Conservation (phyloP, 2,113 vertebrate species). For the Neodontobutis hainanensis region DNA sequence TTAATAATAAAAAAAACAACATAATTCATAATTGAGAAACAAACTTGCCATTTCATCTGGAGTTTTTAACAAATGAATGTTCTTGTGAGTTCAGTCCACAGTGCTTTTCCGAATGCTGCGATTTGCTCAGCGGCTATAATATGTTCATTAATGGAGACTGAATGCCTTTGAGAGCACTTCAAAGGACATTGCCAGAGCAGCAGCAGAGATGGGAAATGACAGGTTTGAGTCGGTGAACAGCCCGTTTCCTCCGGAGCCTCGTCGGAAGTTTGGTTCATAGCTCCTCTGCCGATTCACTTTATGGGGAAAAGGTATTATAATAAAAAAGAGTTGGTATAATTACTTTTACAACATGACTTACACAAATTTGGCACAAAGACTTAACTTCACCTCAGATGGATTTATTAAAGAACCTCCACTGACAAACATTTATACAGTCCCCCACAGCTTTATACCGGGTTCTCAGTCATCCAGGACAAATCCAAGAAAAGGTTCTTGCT, state of each 20-base stretch:
- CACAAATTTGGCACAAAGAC: not conserved
- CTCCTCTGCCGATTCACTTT: constrained; percentile 28
- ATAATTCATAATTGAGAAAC: not conserved
- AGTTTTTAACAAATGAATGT: constrained; percentile 36
- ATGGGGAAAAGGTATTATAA: constrained; percentile 14
- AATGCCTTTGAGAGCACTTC: constrained; percentile 53
- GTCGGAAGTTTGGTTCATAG: constrained; percentile 35
- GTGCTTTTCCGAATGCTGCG: not conserved
- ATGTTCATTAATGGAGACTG: constrained; percentile 57
- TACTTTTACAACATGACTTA: constrained; percentile 12
- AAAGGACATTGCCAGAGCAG: constrained; percentile 44
- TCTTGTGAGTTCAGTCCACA: constrained; percentile 21
- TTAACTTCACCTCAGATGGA: not conserved
- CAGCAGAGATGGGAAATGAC: constrained; percentile 46
- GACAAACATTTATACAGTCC: too few species aligned
- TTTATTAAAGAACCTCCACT: constrained; percentile 18
- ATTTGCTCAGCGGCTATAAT: constrained; percentile 43
- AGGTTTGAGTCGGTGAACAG: constrained; percentile 51
- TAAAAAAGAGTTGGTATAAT: constrained; percentile 22
- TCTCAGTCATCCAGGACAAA: too few species aligned
- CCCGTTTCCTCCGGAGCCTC: constrained; percentile 6
- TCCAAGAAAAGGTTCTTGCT: too few species aligned
- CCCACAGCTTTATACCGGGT: too few species aligned
- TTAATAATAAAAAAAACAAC: constrained; percentile 23
- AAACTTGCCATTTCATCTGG: constrained; percentile 1